These are phyloP conservation scores for Tenthredo scrophulariae DNA, from an alignment of 2,888 invertebrate species.

Conservation along the genomic window DNA sequence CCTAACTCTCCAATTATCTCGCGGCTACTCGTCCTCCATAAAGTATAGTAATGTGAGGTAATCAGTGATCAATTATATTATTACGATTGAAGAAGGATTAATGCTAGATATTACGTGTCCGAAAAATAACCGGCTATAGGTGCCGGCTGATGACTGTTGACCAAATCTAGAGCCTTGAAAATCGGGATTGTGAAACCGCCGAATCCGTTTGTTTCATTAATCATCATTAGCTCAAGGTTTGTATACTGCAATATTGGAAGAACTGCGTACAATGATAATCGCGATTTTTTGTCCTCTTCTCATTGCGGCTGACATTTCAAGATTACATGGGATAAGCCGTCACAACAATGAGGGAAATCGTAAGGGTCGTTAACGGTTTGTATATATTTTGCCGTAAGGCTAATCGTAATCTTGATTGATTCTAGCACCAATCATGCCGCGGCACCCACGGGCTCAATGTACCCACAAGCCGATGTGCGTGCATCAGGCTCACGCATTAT, in stretches of 20 bases:
- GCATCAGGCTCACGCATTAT: conserved; percentile 42
- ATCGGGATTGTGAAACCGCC: not conserved
- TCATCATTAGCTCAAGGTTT: not conserved
- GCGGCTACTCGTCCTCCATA: not conserved
- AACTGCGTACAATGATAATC: not conserved
- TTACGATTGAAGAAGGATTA: conserved; percentile 13
- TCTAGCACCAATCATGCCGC: conserved; percentile 40
- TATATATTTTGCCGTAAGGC: conserved; percentile 41
- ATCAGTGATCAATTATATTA: conserved; percentile 32
- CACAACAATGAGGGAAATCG: conserved; percentile 1
- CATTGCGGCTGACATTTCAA: not conserved
- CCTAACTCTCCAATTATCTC: not conserved
- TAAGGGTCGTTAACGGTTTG: conserved; percentile 32
- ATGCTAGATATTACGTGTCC: not conserved
- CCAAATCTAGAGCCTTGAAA: not conserved
- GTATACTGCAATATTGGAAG: not conserved
- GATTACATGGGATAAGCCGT: conserved; percentile 10
- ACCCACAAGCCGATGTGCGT: conserved; percentile 31
- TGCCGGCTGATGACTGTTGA: not conserved
- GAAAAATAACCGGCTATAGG: not conserved
- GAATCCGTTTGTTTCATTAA: not conserved
- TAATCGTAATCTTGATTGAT: conserved; percentile 51
- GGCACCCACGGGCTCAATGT: conserved; percentile 24
- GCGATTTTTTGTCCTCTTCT: not conserved
- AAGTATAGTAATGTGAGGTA: not conserved